Evolutionary conservation across 2,113 vertebrate species (phyloP).

Genomic region (Brachyistius frenatus): DNA sequence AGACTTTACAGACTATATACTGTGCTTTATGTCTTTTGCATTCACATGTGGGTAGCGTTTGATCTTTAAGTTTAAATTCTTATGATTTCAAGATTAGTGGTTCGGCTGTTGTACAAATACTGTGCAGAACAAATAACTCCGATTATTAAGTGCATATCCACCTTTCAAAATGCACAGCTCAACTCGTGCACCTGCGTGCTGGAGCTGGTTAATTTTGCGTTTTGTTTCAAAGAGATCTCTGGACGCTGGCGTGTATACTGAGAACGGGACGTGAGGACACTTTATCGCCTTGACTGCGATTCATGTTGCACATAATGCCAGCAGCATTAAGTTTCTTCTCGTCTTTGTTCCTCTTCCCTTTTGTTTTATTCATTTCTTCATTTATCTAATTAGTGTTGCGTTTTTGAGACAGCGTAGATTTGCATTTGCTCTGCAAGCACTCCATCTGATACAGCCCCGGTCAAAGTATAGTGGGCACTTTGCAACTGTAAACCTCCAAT

Average conservation of each 20-base stretch:
- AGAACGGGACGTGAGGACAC: conserved; percentile 9
- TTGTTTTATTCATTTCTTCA: neutral
- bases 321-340: neutral
- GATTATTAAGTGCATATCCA: neutral
- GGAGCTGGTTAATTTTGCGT: neutral
- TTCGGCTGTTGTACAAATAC: neutral
- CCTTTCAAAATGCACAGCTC: neutral
- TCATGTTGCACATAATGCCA: neutral
- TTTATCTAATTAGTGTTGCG: neutral
- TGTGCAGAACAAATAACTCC: conserved; percentile 5
- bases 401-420: neutral
- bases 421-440: neutral
- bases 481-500: conserved; percentile 34
- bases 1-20: conserved; percentile 17
- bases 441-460: conserved; percentile 15
- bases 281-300: neutral
- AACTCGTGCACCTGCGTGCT: conserved; percentile 43
- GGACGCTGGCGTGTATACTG: too few species aligned
- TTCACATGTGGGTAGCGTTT: neutral
- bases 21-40: neutral
- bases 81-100: neutral
- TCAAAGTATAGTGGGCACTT: conserved; percentile 33
- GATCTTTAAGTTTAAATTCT: neutral
- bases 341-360: neutral
- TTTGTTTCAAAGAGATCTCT: conserved; percentile 12